Conservation (phyloP, 2,888 invertebrate species). For the Syrphus vitripennis region DNA sequence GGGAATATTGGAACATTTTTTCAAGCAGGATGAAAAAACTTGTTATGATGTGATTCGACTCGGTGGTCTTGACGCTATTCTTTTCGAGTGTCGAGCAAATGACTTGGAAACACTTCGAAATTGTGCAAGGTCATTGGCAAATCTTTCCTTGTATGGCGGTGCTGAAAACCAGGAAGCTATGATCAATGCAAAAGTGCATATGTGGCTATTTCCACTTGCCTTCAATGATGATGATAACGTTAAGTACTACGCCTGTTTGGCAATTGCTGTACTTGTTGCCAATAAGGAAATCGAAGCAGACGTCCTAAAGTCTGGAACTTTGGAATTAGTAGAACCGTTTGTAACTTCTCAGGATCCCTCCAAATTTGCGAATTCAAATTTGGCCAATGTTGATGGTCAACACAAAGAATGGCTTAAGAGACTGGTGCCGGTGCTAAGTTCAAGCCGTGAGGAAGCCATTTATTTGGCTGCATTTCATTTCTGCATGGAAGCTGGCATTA, state of each 20-base stretch:
- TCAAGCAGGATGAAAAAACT: slow-evolving; percentile 97
- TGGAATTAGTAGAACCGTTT: slow-evolving; percentile 98
- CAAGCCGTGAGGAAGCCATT: slow-evolving; percentile 96
- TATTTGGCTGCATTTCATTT: slow-evolving; percentile 99
- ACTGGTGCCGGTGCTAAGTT: slow-evolving; percentile 95
- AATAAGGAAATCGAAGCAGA: slow-evolving; percentile 99
- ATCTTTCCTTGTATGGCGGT: slow-evolving; percentile 97
- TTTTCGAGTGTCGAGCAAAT: slow-evolving; percentile 96
- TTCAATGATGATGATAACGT: slow-evolving; percentile 98
- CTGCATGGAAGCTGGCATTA: slow-evolving; percentile 99
- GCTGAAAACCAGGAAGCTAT: slow-evolving; percentile 98
- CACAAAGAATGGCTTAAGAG: slow-evolving; percentile 96
- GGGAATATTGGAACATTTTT: slow-evolving; percentile 95
- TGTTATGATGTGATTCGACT: slow-evolving; percentile 95
- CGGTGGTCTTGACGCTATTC: slow-evolving; percentile 96
- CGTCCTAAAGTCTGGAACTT: slow-evolving; percentile 96
- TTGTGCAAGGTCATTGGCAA: slow-evolving; percentile 98
- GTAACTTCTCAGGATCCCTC: slow-evolving; percentile 96
- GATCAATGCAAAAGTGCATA: slow-evolving; percentile 95
- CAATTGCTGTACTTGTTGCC: slow-evolving; percentile 97
- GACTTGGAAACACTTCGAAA: slow-evolving; percentile 96
- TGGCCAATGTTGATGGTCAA: slow-evolving; percentile 97
- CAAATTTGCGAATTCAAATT: slow-evolving; percentile 95
- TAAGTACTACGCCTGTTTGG: slow-evolving; percentile 98
- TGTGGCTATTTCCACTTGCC: slow-evolving; percentile 98